A percentile compares a stretch with the other conserved stretches of the same genome.
These are phyloP conservation scores for Ceryle rudis DNA, from an alignment of 2,797 vertebrate species.

Conservation along the genomic window DNA sequence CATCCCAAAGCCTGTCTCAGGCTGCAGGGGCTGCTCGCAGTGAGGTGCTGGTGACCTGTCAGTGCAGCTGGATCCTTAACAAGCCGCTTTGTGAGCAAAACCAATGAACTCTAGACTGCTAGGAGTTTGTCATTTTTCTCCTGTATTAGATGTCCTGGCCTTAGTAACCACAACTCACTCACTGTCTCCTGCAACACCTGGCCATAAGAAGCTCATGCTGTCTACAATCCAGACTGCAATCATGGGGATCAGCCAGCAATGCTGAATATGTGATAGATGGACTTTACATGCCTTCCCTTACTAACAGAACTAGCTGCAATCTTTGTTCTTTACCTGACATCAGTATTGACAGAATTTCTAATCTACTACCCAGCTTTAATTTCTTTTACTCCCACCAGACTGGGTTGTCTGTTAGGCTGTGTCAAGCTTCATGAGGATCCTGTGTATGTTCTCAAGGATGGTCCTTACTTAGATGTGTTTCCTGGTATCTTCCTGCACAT, in stretches of 20 bases:
- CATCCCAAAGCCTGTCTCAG: background rate
- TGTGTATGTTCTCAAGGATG: background rate
- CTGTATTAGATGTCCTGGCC: background rate
- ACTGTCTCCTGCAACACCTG: background rate
- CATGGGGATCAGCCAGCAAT: background rate
- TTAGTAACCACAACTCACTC: background rate
- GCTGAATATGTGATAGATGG: background rate
- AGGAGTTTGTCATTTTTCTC: background rate
- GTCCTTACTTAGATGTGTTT: background rate
- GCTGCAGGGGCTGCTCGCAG: background rate
- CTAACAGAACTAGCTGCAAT: background rate
- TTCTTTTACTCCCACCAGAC: background rate
- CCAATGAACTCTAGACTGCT: background rate
- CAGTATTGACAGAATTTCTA: background rate
- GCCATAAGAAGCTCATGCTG: background rate
- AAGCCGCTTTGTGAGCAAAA: background rate
- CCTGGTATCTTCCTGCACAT: accelerated
- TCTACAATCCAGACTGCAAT: background rate
- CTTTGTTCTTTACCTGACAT: background rate
- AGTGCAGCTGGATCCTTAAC: background rate
- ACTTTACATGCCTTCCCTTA: background rate
- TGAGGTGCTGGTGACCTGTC: background rate
- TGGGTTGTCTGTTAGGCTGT: background rate
- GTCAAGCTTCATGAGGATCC: background rate
- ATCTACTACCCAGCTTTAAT: background rate